Evolutionary conservation across 2,113 vertebrate genomes (phyloP).

Genomic region (Trochalopteron elliotii): DNA sequence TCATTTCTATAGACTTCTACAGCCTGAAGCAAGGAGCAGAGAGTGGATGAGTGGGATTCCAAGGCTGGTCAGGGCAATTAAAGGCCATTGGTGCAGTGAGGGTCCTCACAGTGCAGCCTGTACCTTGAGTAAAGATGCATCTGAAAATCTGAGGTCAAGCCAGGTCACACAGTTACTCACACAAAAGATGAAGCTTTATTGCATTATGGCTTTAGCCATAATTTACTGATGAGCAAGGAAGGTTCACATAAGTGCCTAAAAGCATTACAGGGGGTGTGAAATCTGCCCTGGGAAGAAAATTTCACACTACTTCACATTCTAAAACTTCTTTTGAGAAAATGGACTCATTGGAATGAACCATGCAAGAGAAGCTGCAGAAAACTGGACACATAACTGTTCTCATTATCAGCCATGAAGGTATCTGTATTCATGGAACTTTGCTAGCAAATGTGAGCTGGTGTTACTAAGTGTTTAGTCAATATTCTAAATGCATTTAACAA

Average conservation of each 20-base stretch:
- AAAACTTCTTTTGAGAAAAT: background rate
- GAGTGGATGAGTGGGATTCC: background rate
- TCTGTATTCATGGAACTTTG: background rate
- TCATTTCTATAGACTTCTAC: background rate
- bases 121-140: background rate
- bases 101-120: background rate
- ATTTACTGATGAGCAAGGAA: background rate
- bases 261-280: background rate
- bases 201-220: background rate
- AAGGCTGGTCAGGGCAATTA: background rate
- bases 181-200: background rate
- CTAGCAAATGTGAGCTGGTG: background rate
- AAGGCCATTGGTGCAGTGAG: background rate
- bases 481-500: background rate
- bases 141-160: background rate
- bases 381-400: background rate
- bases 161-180: background rate
- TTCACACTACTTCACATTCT: background rate
- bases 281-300: background rate
- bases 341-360: background rate
- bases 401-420: background rate
- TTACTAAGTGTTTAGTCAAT: background rate
- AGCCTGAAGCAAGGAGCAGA: background rate
- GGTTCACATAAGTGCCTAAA: background rate
- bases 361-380: background rate